phyloP scores from a whole-genome alignment of 1,140 invertebrate species.

The Drosophila oshimai region DNA sequence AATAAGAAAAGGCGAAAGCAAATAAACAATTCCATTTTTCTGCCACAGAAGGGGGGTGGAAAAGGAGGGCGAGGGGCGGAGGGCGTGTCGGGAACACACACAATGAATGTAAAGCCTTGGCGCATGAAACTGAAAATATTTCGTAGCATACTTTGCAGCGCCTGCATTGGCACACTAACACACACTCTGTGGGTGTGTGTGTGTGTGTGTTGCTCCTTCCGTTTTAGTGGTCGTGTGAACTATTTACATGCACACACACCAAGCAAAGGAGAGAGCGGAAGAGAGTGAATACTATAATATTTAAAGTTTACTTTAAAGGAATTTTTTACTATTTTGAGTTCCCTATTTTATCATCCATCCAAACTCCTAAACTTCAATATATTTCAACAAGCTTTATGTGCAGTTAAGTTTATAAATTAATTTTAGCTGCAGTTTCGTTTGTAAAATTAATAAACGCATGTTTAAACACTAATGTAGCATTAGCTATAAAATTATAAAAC shows the following conservation, averaged over 20 bases:
- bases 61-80: background rate
- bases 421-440: too few relatives aligned
- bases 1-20: slow-evolving; percentile 78
- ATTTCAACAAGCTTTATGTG: too few relatives aligned
- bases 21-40: slow-evolving; percentile 81
- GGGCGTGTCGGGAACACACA: slow-evolving; percentile 51
- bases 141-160: slow-evolving; percentile 72
- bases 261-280: background rate
- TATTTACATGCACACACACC: slow-evolving; percentile 53
- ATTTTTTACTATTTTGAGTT: too few relatives aligned
- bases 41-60: slow-evolving; percentile 1
- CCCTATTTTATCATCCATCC: too few relatives aligned
- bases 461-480: too few relatives aligned
- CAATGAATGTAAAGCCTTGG: slow-evolving; percentile 69
- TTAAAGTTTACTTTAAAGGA: slow-evolving; percentile 11
- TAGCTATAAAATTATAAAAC: too few relatives aligned
- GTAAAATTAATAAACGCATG: too few relatives aligned
- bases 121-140: slow-evolving; percentile 79
- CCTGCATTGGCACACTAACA: slow-evolving; percentile 68
- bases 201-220: slow-evolving; percentile 43
- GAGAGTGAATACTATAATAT: background rate
- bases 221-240: slow-evolving; percentile 76
- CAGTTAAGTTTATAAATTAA: background rate
- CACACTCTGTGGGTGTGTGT: slow-evolving; percentile 10
- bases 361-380: too few relatives aligned